Conservation (phyloP, 2,888 invertebrate species). For the Phalangium opilio region DNA sequence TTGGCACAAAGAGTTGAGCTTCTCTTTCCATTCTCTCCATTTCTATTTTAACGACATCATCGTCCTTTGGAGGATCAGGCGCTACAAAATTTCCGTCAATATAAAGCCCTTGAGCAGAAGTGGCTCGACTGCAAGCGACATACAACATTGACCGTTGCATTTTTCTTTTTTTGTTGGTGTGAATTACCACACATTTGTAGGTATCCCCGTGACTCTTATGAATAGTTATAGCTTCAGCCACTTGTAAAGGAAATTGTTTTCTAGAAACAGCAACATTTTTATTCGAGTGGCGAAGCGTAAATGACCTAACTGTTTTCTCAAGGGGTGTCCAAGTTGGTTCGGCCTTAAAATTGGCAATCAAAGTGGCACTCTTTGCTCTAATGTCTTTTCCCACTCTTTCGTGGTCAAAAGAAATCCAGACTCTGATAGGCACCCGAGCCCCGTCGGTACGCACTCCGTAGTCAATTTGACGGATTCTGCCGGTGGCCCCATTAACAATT, state of each 20-base stretch:
- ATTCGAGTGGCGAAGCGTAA: neutral
- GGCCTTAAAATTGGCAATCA: neutral
- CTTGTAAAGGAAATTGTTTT: conserved; percentile 19
- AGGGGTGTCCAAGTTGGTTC: neutral
- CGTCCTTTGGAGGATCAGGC: no score
- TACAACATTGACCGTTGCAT: no score
- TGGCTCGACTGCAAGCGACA: no score
- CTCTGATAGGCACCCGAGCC: no score
- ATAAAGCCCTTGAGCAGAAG: no score
- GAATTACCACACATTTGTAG: neutral
- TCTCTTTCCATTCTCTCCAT: no score
- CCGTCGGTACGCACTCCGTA: neutral
- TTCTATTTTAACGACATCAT: no score
- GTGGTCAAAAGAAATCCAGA: no score
- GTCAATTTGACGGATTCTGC: conserved; percentile 7
- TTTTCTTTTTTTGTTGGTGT: no score
- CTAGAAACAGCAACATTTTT: conserved; percentile 1
- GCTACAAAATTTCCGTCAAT: no score
- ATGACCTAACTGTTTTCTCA: neutral
- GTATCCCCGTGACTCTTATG: conserved; percentile 19
- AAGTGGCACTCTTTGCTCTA: neutral
- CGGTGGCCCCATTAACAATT: conserved; percentile 18
- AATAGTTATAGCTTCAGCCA: conserved; percentile 21
- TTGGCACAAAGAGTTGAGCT: no score
- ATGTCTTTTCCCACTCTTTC: neutral